Evolutionary conservation across 2,797 vertebrate species (phyloP), one percentile per base, ranked within the genome.

Genomic region (Channa striata): DNA sequence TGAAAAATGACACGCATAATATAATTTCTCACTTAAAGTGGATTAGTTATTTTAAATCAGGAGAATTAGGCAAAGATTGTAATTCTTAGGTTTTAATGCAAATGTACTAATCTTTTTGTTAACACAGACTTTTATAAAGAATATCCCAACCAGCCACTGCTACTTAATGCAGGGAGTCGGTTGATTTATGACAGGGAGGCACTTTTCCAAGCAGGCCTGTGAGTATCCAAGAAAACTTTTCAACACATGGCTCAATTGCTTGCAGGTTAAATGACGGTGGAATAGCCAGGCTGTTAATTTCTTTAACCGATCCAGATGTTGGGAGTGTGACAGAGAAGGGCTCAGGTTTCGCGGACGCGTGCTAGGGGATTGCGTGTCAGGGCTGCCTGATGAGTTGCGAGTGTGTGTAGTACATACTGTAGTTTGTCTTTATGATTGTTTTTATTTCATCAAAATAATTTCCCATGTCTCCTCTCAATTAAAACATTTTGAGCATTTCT

Each of bases 221-320:
- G 71, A 84, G 74, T 68, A 81, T 88, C 80, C 85, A 84, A 88
- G 68, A 88, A 80, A 89, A 82, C 71, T 71, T 92, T 91, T 92
- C 84, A 91, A 87, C 92, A 91, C 89, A 80, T 82, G 82, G 83
- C 85, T 91, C 83, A 81, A 81, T 85, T 82, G 84, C 88, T 91
- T 82, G 81, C 87, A 92, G 86, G 88, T 91, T 94, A 91, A 91
- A 92, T 89, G 87, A 89, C 83, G 82, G 77, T 59, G 54, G 81
- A 87, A 85, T 64, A 78, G 80, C 52, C 68, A 75, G 75, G 71
- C 77, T 74, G 80, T 86, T 88, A 72, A 89, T 89, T 89, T 89
- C 69, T 82, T 90, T 82, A 87, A 80, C 84, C 84, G 82, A 93
- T 89, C 90, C 92, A 94, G 91, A 93, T 93, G 92, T 91, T 83